These are phyloP conservation scores for Solea senegalensis DNA, from an alignment of 2,113 vertebrate genomes.

Conservation along the genomic window DNA sequence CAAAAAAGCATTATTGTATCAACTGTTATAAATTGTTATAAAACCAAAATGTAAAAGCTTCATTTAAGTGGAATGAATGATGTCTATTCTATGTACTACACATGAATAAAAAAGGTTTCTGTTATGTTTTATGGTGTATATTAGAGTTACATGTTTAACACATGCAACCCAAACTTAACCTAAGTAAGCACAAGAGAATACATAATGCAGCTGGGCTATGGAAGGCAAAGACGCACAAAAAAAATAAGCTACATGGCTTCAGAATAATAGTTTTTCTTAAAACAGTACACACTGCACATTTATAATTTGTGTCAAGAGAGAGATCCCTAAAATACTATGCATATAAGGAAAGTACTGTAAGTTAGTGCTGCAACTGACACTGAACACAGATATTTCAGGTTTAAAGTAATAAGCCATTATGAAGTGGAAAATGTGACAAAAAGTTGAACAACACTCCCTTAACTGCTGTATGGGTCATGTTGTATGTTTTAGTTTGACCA, in stretches of 20 bases:
- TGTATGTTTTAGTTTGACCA: too few species aligned
- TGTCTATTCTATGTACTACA: too few species aligned
- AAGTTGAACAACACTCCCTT: too few species aligned
- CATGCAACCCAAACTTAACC: constrained; percentile 3
- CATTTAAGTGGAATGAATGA: too few species aligned
- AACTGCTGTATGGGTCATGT: too few species aligned
- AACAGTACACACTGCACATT: neutral
- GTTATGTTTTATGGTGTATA: too few species aligned
- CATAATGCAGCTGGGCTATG: constrained; percentile 4
- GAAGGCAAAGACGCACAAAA: neutral
- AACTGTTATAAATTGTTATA: neutral
- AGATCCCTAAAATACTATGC: neutral
- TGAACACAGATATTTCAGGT: neutral
- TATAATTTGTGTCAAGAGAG: neutral
- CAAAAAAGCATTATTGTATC: constrained; percentile 11
- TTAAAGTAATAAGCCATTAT: neutral
- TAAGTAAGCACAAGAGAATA: constrained; percentile 8
- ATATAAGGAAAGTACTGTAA: neutral
- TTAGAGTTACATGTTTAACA: too few species aligned
- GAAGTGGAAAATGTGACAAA: neutral
- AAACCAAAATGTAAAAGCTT: too few species aligned
- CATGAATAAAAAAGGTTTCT: too few species aligned
- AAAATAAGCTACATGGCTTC: neutral
- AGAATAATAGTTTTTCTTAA: neutral
- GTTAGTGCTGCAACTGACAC: neutral